Conservation (phyloP, 2,888 invertebrate genomes). For the Prenolepis imparis region DNA sequence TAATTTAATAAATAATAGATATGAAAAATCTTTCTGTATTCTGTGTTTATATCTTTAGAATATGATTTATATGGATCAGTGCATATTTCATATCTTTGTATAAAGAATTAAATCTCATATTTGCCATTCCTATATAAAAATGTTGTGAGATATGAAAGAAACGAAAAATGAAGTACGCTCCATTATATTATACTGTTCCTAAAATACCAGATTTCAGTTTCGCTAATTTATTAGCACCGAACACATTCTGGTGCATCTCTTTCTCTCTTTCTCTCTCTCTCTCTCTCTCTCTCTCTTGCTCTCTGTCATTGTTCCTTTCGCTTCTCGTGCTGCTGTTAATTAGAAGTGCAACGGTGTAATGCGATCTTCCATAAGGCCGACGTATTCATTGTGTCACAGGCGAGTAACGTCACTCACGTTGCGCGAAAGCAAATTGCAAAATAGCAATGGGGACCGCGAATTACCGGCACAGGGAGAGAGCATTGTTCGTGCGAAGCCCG, state of each 20-base stretch:
- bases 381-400: conserved; percentile 53
- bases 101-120: neutral
- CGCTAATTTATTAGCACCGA: neutral
- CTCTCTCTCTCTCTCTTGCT: neutral
- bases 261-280: neutral
- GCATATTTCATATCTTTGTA: conserved; percentile 6
- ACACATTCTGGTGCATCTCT: neutral
- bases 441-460: conserved; percentile 56
- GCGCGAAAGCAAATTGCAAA: conserved; percentile 66
- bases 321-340: conserved; percentile 51
- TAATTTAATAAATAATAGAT: conserved; percentile 16
- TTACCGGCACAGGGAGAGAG: conserved; percentile 56
- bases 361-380: conserved; percentile 37
- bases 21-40: neutral
- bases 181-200: neutral
- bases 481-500: conserved; percentile 60
- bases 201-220: conserved; percentile 5
- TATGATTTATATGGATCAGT: neutral
- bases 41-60: neutral
- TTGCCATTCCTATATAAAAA: neutral
- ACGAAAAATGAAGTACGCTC: neutral
- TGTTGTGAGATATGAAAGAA: neutral
- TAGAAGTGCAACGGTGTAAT: conserved; percentile 43
- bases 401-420: conserved; percentile 52
- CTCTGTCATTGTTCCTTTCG: conserved; percentile 32